A percentile compares a stretch with the other conserved stretches of the same genome.
Conservation (phyloP, 2,797 vertebrate genomes). For the Phoeniculus purpureus region DNA sequence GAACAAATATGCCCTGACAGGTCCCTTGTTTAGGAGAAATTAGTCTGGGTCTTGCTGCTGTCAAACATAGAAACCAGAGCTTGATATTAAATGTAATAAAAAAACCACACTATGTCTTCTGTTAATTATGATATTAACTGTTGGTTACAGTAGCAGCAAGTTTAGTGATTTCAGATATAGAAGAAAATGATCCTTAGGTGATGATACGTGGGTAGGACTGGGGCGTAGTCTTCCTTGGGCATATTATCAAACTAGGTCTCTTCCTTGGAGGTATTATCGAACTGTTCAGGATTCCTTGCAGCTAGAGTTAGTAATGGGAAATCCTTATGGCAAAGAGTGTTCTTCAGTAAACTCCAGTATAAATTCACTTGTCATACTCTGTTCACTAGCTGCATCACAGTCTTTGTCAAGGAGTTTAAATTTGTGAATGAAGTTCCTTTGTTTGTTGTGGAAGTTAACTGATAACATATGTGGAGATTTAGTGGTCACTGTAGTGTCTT, state of each 20-base stretch:
- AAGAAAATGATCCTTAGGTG: not conserved
- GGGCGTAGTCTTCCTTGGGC: not conserved
- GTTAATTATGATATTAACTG: not conserved
- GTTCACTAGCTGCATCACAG: not conserved
- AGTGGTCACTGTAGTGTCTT: not conserved
- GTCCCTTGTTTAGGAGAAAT: not conserved
- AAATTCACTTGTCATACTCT: not conserved
- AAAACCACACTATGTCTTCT: not conserved
- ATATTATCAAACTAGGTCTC: not conserved
- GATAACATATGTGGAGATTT: not conserved
- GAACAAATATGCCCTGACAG: not conserved
- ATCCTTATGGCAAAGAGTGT: not conserved
- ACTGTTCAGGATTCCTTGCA: not conserved
- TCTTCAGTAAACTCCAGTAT: not conserved
- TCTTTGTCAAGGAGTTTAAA: not conserved
- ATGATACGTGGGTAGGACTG: not conserved
- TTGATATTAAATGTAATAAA: not conserved
- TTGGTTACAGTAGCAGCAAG: not conserved
- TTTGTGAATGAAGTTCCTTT: not conserved
- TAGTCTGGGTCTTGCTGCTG: not conserved
- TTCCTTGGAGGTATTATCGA: not conserved
- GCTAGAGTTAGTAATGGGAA: not conserved
- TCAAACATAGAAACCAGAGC: not conserved
- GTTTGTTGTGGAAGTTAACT: not conserved
- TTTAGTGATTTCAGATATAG: not conserved